A percentile compares a stretch with the other conserved stretches of the same genome.
phyloP scores from a whole-genome alignment of 2,797 vertebrate species.

The Harpagifer antarcticus region DNA sequence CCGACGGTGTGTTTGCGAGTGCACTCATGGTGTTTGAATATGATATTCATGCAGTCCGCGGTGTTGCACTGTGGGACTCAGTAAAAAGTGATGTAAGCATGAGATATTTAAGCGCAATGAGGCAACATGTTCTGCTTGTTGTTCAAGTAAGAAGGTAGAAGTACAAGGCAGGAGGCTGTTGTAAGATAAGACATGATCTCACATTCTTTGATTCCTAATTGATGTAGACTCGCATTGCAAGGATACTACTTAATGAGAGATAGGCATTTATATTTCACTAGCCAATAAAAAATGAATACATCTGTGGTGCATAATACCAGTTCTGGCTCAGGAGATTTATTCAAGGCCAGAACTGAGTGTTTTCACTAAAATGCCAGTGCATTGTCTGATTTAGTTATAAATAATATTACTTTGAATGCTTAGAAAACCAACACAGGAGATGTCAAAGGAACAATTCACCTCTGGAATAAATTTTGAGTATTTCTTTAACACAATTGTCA shows the following conservation, averaged over 20 bases:
- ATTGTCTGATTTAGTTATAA: too few species aligned
- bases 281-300: too few species aligned
- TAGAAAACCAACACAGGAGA: too few species aligned
- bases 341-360: too few species aligned
- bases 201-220: neutral
- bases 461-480: too few species aligned
- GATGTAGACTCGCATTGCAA: neutral
- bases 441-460: too few species aligned
- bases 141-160: conserved; percentile 23
- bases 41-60: conserved; percentile 48
- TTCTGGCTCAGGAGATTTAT: too few species aligned
- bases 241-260: neutral
- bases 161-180: conserved; percentile 2
- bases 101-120: conserved; percentile 17
- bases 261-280: too few species aligned
- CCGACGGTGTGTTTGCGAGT: conserved; percentile 42
- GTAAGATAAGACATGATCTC: neutral
- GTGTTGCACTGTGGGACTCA: conserved; percentile 21
- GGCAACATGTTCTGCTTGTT: conserved; percentile 26
- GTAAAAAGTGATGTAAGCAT: conserved; percentile 23
- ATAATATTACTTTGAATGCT: too few species aligned
- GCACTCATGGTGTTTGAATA: conserved; percentile 37
- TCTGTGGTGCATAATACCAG: too few species aligned
- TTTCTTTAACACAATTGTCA: too few species aligned
- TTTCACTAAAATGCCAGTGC: too few species aligned